Conservation (phyloP, 1,140 invertebrate genomes). For the Elysia chlorotica region DNA sequence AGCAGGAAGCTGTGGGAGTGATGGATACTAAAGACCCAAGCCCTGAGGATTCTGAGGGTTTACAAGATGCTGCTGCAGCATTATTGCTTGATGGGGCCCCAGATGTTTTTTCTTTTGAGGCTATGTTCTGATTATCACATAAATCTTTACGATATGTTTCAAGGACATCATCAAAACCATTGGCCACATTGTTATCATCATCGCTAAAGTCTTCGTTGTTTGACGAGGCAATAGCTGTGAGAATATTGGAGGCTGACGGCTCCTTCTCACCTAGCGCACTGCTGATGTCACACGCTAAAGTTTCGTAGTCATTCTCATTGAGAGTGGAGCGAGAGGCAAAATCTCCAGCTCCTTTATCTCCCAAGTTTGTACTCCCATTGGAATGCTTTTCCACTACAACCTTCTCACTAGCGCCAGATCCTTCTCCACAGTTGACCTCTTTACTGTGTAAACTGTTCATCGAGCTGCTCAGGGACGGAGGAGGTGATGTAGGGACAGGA, state of each 20-base stretch:
- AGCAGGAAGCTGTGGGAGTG: too few relatives aligned
- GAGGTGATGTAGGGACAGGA: constrained; percentile 12
- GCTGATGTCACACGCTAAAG: constrained; percentile 32
- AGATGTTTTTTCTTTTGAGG: too few relatives aligned
- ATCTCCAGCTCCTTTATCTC: background rate
- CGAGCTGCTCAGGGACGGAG: constrained; percentile 4
- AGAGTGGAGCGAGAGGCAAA: background rate
- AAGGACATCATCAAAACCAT: constrained; percentile 45
- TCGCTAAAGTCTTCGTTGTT: constrained; percentile 44
- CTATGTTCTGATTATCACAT: too few relatives aligned
- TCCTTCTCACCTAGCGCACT: constrained; percentile 33
- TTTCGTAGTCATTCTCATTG: constrained; percentile 20
- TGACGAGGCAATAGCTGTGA: background rate
- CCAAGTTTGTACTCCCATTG: background rate
- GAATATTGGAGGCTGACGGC: background rate
- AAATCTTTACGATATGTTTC: constrained; percentile 25
- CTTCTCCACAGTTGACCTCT: too few relatives aligned
- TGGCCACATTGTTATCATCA: constrained; percentile 46
- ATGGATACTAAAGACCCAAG: too few relatives aligned
- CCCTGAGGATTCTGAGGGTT: too few relatives aligned
- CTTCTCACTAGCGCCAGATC: too few relatives aligned
- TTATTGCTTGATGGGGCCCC: too few relatives aligned
- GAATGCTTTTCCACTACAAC: too few relatives aligned
- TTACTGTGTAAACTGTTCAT: too few relatives aligned
- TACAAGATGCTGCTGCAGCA: too few relatives aligned